Evolutionary conservation across 2,888 invertebrate species (phyloP).

Genomic region (Epinotia nisella): DNA sequence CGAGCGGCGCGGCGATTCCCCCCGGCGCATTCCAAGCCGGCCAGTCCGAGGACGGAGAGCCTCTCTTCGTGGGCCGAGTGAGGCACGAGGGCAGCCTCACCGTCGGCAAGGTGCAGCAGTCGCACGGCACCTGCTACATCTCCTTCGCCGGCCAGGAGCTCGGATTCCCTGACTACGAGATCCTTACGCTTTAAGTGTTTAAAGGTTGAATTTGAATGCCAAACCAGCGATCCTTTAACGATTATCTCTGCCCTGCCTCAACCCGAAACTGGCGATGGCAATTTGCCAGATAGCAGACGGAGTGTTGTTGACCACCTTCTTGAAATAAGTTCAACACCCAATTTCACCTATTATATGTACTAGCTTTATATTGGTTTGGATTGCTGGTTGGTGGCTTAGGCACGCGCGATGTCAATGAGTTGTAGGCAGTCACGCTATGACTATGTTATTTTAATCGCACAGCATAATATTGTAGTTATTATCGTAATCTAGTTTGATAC

Average conservation of each 20-base stretch:
- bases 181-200: conserved; percentile 83
- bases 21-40: conserved; percentile 90
- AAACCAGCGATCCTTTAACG: not conserved
- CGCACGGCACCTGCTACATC: conserved; percentile 93
- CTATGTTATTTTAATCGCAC: conserved; percentile 54
- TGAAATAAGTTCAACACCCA: conserved; percentile 5
- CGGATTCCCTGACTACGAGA: conserved; percentile 92
- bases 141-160: conserved; percentile 92
- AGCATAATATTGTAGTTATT: conserved; percentile 53
- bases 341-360: too few species aligned
- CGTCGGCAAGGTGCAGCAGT: conserved; percentile 93
- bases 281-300: not conserved
- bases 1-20: conserved; percentile 88
- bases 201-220: conserved; percentile 11
- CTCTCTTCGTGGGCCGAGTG: conserved; percentile 91
- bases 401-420: conserved; percentile 27
- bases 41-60: conserved; percentile 90
- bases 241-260: not conserved
- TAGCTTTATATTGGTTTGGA: not conserved
- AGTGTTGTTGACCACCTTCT: not conserved
- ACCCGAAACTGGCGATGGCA: not conserved
- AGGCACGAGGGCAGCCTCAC: conserved; percentile 91
- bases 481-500: conserved; percentile 47
- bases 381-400: not conserved
- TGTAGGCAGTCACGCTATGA: conserved; percentile 52